Conservation (phyloP, 2,888 invertebrate species). For the Idaea dimidiata region DNA sequence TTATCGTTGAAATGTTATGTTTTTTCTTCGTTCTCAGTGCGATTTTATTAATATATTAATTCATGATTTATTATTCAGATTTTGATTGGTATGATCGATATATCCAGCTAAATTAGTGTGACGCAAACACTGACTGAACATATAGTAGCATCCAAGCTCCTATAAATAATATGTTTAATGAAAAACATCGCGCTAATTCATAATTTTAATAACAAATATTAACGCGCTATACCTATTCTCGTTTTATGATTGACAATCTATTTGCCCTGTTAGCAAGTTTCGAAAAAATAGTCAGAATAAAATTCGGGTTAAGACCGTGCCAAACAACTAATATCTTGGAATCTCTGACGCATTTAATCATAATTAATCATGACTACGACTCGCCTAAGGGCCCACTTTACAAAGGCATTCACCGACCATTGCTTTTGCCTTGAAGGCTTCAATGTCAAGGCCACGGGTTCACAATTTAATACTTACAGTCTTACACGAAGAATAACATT, state of each 20-base stretch:
- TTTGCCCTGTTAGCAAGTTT: neutral
- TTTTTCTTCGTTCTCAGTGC: too few relatives aligned
- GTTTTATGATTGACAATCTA: neutral
- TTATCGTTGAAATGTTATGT: too few relatives aligned
- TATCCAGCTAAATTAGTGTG: neutral
- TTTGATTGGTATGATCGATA: neutral
- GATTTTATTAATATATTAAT: too few relatives aligned
- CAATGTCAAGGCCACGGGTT: too few relatives aligned
- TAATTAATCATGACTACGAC: neutral
- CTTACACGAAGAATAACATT: too few relatives aligned
- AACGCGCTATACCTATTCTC: neutral
- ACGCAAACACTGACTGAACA: neutral
- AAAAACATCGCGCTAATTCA: neutral
- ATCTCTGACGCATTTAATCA: neutral
- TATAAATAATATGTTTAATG: neutral
- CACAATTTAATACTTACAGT: too few relatives aligned
- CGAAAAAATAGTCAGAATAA: constrained; percentile 12
- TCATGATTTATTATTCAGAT: too few relatives aligned
- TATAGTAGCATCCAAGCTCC: neutral
- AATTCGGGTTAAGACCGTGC: constrained; percentile 35
- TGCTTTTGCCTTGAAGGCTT: too few relatives aligned
- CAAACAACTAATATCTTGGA: constrained; percentile 22
- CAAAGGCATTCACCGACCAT: too few relatives aligned
- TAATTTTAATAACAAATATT: neutral
- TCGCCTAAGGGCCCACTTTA: too few relatives aligned